A percentile compares a stretch with the other conserved stretches of the same genome.
Evolutionary conservation across 2,888 invertebrate genomes (phyloP).

Genomic region (Horisme vitalbata): DNA sequence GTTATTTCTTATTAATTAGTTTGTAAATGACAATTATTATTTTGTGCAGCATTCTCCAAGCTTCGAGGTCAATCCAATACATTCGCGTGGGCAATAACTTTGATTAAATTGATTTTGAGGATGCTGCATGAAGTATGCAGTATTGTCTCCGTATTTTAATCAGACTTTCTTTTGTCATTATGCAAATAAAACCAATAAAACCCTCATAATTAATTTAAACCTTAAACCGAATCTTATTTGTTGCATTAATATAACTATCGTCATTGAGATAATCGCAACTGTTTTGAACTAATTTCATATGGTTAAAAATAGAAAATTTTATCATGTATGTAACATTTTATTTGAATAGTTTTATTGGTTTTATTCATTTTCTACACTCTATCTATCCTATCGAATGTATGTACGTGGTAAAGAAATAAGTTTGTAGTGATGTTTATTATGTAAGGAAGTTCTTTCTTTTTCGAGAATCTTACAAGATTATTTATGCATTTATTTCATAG

Average conservation of each 20-base stretch:
- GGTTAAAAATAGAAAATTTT: not conserved
- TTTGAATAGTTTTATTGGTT: constrained; percentile 70
- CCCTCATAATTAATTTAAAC: constrained; percentile 15
- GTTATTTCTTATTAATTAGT: constrained; percentile 84
- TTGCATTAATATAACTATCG: too few relatives aligned
- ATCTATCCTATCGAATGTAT: constrained; percentile 76
- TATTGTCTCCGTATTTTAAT: constrained; percentile 72
- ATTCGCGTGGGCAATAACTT: too few relatives aligned
- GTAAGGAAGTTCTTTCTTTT: constrained; percentile 33
- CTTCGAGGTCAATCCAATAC: too few relatives aligned
- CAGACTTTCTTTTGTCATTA: constrained; percentile 56
- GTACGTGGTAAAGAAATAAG: constrained; percentile 39
- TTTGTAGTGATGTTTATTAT: constrained; percentile 28
- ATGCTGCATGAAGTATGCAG: too few relatives aligned
- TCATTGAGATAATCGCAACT: too few relatives aligned
- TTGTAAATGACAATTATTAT: constrained; percentile 79
- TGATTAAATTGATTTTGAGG: too few relatives aligned
- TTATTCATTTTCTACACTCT: constrained; percentile 80
- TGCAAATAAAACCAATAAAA: constrained; percentile 71
- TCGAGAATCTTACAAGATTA: constrained; percentile 29
- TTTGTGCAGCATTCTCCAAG: too few relatives aligned
- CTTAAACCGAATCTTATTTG: not conserved
- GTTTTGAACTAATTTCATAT: too few relatives aligned
- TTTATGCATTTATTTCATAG: constrained; percentile 27
- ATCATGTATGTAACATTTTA: constrained; percentile 27